Percentiles rank a stretch among this genome's conserved stretches.
These are phyloP conservation scores for Pteria penguin DNA, from an alignment of 2,888 invertebrate genomes.

Conservation along the genomic window DNA sequence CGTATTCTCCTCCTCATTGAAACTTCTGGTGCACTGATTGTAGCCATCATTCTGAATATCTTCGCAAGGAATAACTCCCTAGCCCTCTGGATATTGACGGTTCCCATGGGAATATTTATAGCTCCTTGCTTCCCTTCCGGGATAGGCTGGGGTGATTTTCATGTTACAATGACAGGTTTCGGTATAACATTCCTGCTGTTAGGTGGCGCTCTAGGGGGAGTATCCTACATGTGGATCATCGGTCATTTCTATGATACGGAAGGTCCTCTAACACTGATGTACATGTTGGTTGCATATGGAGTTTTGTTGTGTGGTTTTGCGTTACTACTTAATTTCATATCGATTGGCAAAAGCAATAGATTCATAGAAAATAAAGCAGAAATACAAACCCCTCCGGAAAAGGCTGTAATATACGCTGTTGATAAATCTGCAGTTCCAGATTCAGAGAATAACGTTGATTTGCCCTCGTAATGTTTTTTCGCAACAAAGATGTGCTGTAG, in stretches of 20 bases:
- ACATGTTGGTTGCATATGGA: constrained; percentile 54
- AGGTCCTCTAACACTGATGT: constrained; percentile 56
- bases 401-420: too few species aligned
- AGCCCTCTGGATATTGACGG: constrained; percentile 60
- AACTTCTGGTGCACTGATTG: constrained; percentile 47
- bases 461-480: too few species aligned
- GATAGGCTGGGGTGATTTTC: constrained; percentile 64
- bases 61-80: constrained; percentile 49
- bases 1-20: constrained; percentile 56
- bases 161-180: constrained; percentile 62
- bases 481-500: too few species aligned
- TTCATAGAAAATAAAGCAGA: constrained; percentile 37
- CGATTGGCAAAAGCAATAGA: constrained; percentile 47
- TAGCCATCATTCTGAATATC: constrained; percentile 52
- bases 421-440: too few species aligned
- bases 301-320: constrained; percentile 45
- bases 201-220: constrained; percentile 60
- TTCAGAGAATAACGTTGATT: too few species aligned
- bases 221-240: constrained; percentile 58
- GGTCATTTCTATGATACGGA: constrained; percentile 61
- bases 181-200: constrained; percentile 58
- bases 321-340: constrained; percentile 45
- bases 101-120: constrained; percentile 56
- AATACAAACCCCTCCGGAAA: too few species aligned
- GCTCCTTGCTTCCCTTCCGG: constrained; percentile 63